Percentiles rank a stretch among this genome's conserved stretches.
These are phyloP conservation scores for Regulus satrapa DNA, from an alignment of 2,113 vertebrate species.

Conservation along the genomic window DNA sequence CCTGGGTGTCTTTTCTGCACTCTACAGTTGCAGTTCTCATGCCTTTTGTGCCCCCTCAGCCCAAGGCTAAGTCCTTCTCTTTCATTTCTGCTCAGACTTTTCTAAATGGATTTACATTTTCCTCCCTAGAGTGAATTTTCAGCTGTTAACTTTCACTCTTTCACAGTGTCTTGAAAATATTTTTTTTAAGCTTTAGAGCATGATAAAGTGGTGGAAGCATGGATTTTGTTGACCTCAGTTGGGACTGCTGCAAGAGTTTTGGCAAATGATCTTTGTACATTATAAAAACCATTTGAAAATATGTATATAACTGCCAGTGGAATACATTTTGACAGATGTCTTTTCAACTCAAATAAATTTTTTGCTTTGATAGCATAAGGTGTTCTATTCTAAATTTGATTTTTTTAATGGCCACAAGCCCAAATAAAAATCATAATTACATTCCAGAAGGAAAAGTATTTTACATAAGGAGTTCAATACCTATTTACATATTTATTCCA, in stretches of 20 bases:
- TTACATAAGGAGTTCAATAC: not conserved
- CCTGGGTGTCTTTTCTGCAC: fast-evolving
- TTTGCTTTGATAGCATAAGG: not conserved
- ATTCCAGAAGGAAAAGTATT: not conserved
- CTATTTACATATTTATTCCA: too few relatives aligned
- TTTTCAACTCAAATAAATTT: not conserved
- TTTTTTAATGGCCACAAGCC: not conserved
- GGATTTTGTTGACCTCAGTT: not conserved
- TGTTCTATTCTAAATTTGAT: not conserved
- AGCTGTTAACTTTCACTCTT: not conserved
- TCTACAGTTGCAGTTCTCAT: not conserved
- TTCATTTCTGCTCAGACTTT: not conserved
- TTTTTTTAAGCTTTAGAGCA: not conserved
- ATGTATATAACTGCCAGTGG: not conserved
- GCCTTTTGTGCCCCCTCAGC: not conserved
- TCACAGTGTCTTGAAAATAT: not conserved
- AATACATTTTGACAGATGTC: not conserved
- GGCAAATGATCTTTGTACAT: not conserved
- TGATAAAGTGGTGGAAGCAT: not conserved
- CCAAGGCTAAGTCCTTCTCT: not conserved
- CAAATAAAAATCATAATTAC: not conserved
- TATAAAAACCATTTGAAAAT: not conserved
- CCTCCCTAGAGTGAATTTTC: not conserved
- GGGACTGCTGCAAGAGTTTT: not conserved
- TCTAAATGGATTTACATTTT: not conserved